phyloP scores from a whole-genome alignment of 2,888 invertebrate genomes.

The Caenorhabditis japonica region DNA sequence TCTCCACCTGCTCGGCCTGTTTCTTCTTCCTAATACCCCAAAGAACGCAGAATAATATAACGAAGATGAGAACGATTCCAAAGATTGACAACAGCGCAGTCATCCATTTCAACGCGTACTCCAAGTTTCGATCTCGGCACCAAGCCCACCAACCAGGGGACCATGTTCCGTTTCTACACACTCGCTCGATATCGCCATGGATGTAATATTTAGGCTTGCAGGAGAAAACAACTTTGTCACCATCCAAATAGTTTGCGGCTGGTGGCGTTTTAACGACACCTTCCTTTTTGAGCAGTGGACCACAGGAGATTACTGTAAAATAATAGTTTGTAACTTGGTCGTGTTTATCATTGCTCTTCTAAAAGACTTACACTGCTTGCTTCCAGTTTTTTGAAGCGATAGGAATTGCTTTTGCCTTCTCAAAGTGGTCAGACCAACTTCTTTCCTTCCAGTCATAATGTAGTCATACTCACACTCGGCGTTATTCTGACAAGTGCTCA shows the following conservation, averaged over 20 bases:
- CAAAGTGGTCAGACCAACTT: constrained; percentile 60
- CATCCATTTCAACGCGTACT: constrained; percentile 70
- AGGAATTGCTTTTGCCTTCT: constrained; percentile 58
- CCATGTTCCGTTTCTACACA: constrained; percentile 69
- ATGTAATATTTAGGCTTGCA: constrained; percentile 71
- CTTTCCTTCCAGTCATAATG: constrained; percentile 65
- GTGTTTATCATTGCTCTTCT: neutral
- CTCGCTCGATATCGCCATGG: constrained; percentile 66
- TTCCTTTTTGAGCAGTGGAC: constrained; percentile 67
- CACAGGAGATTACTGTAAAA: constrained; percentile 68
- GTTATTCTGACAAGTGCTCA: constrained; percentile 60
- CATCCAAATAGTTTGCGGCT: constrained; percentile 68
- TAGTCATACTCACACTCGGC: constrained; percentile 69
- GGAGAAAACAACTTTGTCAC: constrained; percentile 65
- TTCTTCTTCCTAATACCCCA: constrained; percentile 58
- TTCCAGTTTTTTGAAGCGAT: constrained; percentile 55
- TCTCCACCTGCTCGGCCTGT: constrained; percentile 55
- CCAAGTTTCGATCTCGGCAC: constrained; percentile 67
- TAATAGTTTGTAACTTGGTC: too few species aligned
- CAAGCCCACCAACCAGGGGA: constrained; percentile 71
- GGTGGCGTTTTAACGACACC: constrained; percentile 69
- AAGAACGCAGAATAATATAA: constrained; percentile 60
- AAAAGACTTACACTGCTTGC: constrained; percentile 52
- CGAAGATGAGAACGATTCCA: constrained; percentile 58
- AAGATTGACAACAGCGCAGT: constrained; percentile 66